Evolutionary conservation across 2,888 invertebrate genomes (phyloP).

Genomic region (Formica aserva): DNA sequence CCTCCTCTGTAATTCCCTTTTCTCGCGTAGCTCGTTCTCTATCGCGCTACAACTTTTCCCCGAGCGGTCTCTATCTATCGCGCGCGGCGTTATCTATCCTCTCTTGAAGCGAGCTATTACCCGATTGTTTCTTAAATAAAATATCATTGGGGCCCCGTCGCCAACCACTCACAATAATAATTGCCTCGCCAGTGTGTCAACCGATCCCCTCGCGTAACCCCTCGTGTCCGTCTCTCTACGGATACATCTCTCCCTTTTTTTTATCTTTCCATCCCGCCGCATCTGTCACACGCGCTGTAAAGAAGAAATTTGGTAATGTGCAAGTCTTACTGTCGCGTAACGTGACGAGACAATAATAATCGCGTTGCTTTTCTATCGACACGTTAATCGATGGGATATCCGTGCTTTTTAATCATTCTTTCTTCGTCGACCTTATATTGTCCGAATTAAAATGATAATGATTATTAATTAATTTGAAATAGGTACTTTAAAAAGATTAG

Average conservation of each 20-base stretch:
- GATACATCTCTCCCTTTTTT: neutral
- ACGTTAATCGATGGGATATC: neutral
- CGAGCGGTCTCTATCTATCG: conserved; percentile 11
- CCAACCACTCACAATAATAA: conserved; percentile 85
- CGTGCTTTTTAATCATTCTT: neutral
- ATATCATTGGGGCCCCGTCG: conserved; percentile 82
- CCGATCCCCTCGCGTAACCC: conserved; percentile 55
- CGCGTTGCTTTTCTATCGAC: neutral
- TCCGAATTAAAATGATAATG: neutral
- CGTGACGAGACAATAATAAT: neutral
- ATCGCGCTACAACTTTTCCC: conserved; percentile 43
- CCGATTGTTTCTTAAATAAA: conserved; percentile 85
- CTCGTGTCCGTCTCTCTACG: conserved; percentile 30
- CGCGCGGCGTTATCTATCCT: conserved; percentile 65
- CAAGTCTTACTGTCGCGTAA: neutral
- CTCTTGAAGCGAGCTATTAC: conserved; percentile 83
- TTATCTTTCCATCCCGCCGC: neutral
- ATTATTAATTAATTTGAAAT: conserved; percentile 5
- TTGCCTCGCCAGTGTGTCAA: conserved; percentile 81
- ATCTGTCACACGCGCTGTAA: conserved; percentile 12
- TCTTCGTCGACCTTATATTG: neutral
- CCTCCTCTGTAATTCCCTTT: conserved; percentile 55
- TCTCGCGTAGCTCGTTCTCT: conserved; percentile 52
- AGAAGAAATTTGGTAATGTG: neutral
- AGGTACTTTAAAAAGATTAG: neutral